Base-by-base conservation (phyloP, 2,113 vertebrate genomes). In the Lethenteron reissneri region DNA sequence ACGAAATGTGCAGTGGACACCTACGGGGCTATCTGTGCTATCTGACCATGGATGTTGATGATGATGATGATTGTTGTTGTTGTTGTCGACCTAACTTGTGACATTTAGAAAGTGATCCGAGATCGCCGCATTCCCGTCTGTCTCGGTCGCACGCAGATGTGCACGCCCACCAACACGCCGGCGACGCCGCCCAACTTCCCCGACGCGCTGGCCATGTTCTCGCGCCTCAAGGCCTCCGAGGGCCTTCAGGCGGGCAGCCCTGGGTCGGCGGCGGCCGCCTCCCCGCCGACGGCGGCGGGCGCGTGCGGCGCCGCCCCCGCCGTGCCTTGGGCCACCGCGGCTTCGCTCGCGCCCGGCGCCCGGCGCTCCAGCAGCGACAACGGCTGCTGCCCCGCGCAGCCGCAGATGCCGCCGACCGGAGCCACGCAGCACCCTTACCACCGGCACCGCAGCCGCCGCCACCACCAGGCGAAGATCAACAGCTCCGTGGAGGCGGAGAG, bases 131-230 rank as follows among this genome's bases (percentile, higher is more conserved):
- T 7, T 72, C 62, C n/a, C 68, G 10, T 56, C 14, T 57, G 77
- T n/a, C 78, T 73, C 77, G 76, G 73, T 70, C 73, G 74, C 74
- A 74, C 0, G 0, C 83, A 97, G 92, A 96, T 97, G 92, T 94
- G 92, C 80, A 90, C 92, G 80, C 92, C 92, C 0, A 88, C 90
- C 83, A 97, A 97, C 85, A 96, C 90, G 57, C 92, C 92, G 0
- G 92, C 91, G 70, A 95, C 91, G 2, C 91, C 90, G 57, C 92
- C 92, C 70, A 97, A 96, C 84, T 96, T 97, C 78, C 92, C 91
- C 0, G 91, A 97, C 0, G 84, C 92, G 14, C 81, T 96, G 80
- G 87, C 90, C 82, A 96, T 96, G 91, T 96, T 96, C 81, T 92
- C 92, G 58, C 83, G 88, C 74, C 89, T 96, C 78, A 96, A 95